Evolutionary conservation across 2,113 vertebrate species (phyloP).

Genomic region (Gracilinanus agilis): DNA sequence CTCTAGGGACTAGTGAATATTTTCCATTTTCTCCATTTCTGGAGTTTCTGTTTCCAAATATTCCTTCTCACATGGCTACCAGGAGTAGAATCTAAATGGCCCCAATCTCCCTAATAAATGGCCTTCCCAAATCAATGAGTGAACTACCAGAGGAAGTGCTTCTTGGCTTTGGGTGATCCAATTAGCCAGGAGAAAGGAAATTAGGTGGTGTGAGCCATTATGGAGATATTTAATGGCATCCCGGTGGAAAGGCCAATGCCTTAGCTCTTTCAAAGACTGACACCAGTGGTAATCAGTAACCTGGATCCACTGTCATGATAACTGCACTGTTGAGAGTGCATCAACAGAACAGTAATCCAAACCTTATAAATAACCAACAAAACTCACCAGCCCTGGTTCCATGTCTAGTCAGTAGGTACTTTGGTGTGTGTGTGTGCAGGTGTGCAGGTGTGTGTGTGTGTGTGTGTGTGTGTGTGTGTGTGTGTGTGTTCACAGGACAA

Average conservation of each 20-base stretch:
- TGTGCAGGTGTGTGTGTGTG: too few species aligned
- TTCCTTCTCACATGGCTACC: neutral
- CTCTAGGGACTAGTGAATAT: neutral
- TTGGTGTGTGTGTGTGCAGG: too few species aligned
- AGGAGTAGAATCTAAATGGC: conserved; percentile 11
- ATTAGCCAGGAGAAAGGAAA: neutral
- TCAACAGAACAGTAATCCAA: neutral
- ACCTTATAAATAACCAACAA: neutral
- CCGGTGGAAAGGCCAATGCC: neutral
- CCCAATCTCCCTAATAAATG: neutral
- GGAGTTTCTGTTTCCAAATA: neutral
- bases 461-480: too few species aligned
- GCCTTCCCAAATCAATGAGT: neutral
- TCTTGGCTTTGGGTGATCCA: neutral
- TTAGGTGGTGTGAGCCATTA: neutral
- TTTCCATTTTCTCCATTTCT: neutral
- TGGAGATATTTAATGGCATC: neutral
- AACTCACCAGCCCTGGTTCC: neutral
- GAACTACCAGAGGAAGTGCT: neutral
- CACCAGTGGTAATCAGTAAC: neutral
- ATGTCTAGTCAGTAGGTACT: too few species aligned
- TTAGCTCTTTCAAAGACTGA: neutral
- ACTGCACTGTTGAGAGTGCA: neutral
- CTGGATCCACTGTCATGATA: neutral
- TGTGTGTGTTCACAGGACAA: too few species aligned